phyloP scores from a whole-genome alignment of 2,797 vertebrate species.

The Molossus alvarezi region DNA sequence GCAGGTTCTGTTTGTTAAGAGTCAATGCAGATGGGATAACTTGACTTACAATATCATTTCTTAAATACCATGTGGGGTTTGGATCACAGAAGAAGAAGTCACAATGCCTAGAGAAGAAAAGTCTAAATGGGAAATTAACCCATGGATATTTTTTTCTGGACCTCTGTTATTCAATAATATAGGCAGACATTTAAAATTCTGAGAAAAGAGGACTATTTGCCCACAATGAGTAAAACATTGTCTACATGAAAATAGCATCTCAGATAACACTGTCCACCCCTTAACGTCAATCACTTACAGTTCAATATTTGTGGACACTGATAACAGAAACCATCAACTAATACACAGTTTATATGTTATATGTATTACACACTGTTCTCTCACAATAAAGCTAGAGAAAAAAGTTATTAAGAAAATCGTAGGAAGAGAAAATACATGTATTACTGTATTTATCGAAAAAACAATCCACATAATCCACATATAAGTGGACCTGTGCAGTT shows the following conservation, averaged over 20 bases:
- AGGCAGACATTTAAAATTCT: background rate
- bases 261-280: background rate
- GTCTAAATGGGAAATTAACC: background rate
- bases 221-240: background rate
- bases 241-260: slow-evolving; percentile 8
- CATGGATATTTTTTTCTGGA: background rate
- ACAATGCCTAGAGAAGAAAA: slow-evolving; percentile 26
- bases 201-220: background rate
- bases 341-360: too few species aligned
- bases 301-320: background rate
- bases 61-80: slow-evolving; percentile 75
- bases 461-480: too few species aligned
- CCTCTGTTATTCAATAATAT: background rate
- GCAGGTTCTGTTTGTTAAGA: slow-evolving; percentile 81
- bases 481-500: too few species aligned
- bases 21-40: slow-evolving; percentile 86
- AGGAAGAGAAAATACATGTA: too few species aligned
- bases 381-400: too few species aligned
- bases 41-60: slow-evolving; percentile 82
- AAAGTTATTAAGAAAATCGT: too few species aligned
- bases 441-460: too few species aligned
- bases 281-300: background rate
- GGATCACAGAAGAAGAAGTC: slow-evolving; percentile 26
- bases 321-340: too few species aligned
- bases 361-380: too few species aligned